Conservation (phyloP, 1,140 invertebrate genomes). For the Saccostrea glomerata region DNA sequence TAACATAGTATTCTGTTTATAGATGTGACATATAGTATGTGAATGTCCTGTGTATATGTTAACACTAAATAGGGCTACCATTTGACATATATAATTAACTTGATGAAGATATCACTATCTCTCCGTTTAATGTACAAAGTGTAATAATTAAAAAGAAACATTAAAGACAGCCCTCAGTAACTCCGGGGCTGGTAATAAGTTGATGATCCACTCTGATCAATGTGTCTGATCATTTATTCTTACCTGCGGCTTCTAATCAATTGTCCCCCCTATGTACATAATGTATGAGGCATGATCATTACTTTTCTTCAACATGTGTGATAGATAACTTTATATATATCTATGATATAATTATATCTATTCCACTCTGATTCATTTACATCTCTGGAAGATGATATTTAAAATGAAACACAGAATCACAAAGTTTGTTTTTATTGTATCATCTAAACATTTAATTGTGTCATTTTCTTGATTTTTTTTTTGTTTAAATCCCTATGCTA, state of each 20-base stretch:
- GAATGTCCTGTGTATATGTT: not conserved
- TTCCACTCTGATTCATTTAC: too few species aligned
- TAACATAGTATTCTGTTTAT: not conserved
- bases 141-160: too few species aligned
- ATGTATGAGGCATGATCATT: not conserved
- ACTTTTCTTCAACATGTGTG: not conserved
- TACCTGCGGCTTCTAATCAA: not conserved
- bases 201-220: conserved; percentile 3
- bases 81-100: not conserved
- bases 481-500: too few species aligned
- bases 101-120: not conserved
- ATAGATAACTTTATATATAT: not conserved
- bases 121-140: not conserved
- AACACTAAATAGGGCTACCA: not conserved
- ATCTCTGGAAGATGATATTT: too few species aligned
- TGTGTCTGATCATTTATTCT: not conserved
- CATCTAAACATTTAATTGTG: too few species aligned
- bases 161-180: not conserved
- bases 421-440: too few species aligned
- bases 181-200: not conserved
- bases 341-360: not conserved
- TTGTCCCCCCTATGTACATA: not conserved
- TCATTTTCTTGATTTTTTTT: too few species aligned
- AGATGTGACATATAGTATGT: not conserved
- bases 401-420: too few species aligned